These are phyloP conservation scores for Cheirogaleus medius DNA, from an alignment of 2,113 vertebrate genomes.

Conservation along the genomic window DNA sequence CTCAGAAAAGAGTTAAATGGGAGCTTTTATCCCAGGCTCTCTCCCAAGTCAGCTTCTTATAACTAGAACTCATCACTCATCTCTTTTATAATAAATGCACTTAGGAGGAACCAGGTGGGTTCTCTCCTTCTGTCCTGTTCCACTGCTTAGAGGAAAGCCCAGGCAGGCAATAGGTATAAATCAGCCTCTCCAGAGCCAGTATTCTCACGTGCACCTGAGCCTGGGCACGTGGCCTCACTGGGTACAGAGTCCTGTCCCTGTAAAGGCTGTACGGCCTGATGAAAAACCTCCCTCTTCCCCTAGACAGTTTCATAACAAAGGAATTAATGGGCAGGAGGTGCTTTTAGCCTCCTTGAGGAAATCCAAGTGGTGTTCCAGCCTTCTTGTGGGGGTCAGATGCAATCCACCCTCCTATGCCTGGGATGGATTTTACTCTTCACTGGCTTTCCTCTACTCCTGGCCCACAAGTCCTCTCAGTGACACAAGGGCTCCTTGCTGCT, in stretches of 20 bases:
- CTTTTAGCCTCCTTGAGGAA: background rate
- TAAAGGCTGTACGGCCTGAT: background rate
- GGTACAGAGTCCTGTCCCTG: background rate
- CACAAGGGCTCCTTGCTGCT: background rate
- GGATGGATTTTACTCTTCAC: background rate
- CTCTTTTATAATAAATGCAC: background rate
- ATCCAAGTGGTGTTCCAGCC: background rate
- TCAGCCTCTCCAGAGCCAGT: background rate
- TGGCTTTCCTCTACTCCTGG: background rate
- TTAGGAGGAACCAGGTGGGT: background rate
- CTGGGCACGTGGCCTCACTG: background rate
- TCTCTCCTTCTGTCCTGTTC: background rate
- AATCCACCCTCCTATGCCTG: background rate
- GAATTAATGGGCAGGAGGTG: background rate
- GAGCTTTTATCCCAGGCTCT: background rate
- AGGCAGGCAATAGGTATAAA: too few relatives aligned
- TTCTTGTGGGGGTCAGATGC: background rate
- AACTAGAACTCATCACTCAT: background rate
- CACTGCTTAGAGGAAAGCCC: background rate
- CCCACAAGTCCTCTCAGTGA: background rate
- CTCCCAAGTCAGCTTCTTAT: background rate
- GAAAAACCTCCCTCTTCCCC: background rate
- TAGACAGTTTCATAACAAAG: background rate
- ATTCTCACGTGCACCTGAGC: background rate
- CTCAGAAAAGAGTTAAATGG: conserved; percentile 9